A percentile compares a stretch with the other conserved stretches of the same genome.
Evolutionary conservation across 2,797 vertebrate species (phyloP).

Genomic region (Etheostoma perlongum): DNA sequence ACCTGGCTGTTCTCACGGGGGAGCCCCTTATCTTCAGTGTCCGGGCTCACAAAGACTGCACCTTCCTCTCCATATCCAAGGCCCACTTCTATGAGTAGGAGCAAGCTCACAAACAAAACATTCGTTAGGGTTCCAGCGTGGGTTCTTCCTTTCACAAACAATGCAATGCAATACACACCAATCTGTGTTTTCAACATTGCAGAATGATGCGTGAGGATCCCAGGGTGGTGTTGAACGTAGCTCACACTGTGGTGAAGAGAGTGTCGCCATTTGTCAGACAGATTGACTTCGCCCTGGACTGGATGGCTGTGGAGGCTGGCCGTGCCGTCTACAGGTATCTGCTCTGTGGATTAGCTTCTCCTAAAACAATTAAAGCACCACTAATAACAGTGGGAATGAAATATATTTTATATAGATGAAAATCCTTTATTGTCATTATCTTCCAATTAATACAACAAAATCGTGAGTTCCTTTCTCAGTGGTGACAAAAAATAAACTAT

Average conservation of each 20-base stretch:
- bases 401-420: not conserved
- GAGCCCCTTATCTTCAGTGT: slow-evolving; percentile 96
- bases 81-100: slow-evolving; percentile 95
- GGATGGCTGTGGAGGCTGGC: slow-evolving; percentile 97
- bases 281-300: slow-evolving; percentile 96
- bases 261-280: slow-evolving; percentile 94
- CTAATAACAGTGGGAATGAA: not conserved
- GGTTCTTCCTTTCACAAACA: not conserved
- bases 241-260: slow-evolving; percentile 92
- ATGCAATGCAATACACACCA: not conserved
- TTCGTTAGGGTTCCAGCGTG: not conserved
- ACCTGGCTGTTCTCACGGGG: slow-evolving; percentile 94
- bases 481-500: too few relatives aligned
- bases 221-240: slow-evolving; percentile 89
- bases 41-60: slow-evolving; percentile 91
- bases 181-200: slow-evolving; percentile 11
- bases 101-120: not conserved
- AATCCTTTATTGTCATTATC: too few relatives aligned
- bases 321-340: slow-evolving; percentile 91
- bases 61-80: slow-evolving; percentile 93
- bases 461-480: too few relatives aligned
- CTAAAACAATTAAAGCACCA: not conserved
- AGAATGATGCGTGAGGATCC: slow-evolving; percentile 96
- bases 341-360: not conserved
- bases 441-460: too few relatives aligned